Conservation (phyloP, 2,888 invertebrate species). For the Drosophila ochracea region DNA sequence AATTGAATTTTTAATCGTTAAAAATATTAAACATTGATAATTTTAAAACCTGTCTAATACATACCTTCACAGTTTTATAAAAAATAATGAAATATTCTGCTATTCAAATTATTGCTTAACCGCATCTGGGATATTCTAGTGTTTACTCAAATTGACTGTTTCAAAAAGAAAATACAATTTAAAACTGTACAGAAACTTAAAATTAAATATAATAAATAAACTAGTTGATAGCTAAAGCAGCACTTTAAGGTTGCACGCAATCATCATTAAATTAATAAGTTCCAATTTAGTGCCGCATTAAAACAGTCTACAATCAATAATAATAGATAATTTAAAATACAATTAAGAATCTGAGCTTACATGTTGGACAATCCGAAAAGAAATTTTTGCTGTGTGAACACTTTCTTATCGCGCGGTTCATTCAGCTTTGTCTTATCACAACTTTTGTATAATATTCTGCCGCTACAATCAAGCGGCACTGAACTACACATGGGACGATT, state of each 20-base stretch:
- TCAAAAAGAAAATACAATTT: neutral
- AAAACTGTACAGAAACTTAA: neutral
- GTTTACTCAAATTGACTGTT: neutral
- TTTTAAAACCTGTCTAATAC: neutral
- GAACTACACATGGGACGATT: slow-evolving; percentile 17
- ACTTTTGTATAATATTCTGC: no score
- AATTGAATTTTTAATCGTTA: neutral
- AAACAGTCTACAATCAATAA: neutral
- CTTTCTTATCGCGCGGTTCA: no score
- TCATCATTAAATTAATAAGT: neutral
- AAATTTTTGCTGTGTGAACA: neutral
- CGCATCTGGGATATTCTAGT: neutral
- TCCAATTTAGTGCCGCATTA: no score
- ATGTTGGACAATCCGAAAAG: neutral
- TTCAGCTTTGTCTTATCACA: slow-evolving; percentile 27
- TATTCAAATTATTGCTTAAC: neutral
- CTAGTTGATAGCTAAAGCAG: neutral
- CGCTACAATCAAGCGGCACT: slow-evolving; percentile 9
- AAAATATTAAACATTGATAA: neutral
- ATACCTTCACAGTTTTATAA: neutral
- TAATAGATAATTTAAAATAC: neutral
- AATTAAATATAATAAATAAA: neutral
- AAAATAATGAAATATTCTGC: neutral
- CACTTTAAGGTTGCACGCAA: neutral
- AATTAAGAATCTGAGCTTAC: neutral